Evolutionary conservation across 2,797 vertebrate species (phyloP).

Genomic region (Lithobates pipiens): DNA sequence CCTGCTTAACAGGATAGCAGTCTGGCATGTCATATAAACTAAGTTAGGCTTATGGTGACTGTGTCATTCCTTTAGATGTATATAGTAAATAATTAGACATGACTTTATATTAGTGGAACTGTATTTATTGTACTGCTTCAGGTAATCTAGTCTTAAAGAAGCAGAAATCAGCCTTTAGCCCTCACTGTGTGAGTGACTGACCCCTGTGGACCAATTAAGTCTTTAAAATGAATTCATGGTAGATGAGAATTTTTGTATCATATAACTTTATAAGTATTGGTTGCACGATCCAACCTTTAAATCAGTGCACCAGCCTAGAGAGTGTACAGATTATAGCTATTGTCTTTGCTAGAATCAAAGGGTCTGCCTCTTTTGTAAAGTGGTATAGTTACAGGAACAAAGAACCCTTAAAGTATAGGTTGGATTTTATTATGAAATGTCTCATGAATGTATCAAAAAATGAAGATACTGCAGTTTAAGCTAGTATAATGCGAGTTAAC

Average conservation of each 20-base stretch:
- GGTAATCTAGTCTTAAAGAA: neutral
- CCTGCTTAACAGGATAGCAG: neutral
- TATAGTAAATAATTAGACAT: conserved; percentile 10
- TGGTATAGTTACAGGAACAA: too few relatives aligned
- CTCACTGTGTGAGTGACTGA: conserved; percentile 46
- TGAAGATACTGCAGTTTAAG: too few relatives aligned
- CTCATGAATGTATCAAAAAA: too few relatives aligned
- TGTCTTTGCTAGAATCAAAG: too few relatives aligned
- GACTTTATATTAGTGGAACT: conserved; percentile 10
- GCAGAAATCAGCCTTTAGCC: conserved; percentile 8
- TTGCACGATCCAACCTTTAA: neutral
- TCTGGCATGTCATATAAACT: neutral
- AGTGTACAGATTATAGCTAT: too few relatives aligned
- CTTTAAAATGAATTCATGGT: conserved; percentile 9
- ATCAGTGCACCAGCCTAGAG: neutral
- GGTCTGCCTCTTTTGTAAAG: too few relatives aligned
- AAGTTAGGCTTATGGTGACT: too few relatives aligned
- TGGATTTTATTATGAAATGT: too few relatives aligned
- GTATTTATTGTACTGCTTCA: conserved; percentile 24
- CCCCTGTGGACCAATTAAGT: neutral
- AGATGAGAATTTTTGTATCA: neutral
- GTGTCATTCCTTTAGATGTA: conserved; percentile 13
- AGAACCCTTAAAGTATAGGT: too few relatives aligned
- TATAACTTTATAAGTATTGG: conserved; percentile 8
- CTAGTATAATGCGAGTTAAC: too few relatives aligned